phyloP scores from a whole-genome alignment of 2,888 invertebrate species.

The Flexamia atlantica region DNA sequence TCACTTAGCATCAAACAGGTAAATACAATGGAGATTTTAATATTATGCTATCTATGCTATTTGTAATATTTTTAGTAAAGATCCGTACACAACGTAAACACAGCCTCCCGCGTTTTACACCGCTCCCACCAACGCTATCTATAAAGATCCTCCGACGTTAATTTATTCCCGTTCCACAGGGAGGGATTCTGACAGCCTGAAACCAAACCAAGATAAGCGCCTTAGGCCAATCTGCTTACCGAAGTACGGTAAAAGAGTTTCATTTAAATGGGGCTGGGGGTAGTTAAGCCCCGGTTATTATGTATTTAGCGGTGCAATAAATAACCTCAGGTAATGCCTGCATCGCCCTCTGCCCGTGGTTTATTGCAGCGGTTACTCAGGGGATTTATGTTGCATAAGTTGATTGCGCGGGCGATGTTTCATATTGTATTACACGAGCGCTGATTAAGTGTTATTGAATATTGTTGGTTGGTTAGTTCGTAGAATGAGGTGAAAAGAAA shows the following conservation, averaged over 20 bases:
- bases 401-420: neutral
- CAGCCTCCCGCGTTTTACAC: too few species aligned
- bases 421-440: too few species aligned
- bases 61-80: too few species aligned
- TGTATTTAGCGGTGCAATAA: slow-evolving; percentile 42
- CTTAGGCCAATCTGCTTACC: slow-evolving; percentile 49
- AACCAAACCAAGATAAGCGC: slow-evolving; percentile 41
- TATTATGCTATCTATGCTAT: too few species aligned
- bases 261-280: slow-evolving; percentile 46
- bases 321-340: slow-evolving; percentile 18
- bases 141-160: slow-evolving; percentile 1
- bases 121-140: neutral
- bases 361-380: neutral
- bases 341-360: slow-evolving; percentile 16
- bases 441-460: too few species aligned
- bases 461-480: too few species aligned
- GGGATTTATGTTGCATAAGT: slow-evolving; percentile 19
- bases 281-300: slow-evolving; percentile 47
- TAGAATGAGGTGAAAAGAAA: too few species aligned
- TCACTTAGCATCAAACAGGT: too few species aligned
- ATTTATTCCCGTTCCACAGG: neutral
- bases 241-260: slow-evolving; percentile 39
- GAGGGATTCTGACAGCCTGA: slow-evolving; percentile 38
- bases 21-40: too few species aligned
- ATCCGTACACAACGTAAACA: too few species aligned